Evolutionary conservation across 2,113 vertebrate genomes (phyloP).

Genomic region (Ameiurus melas): DNA sequence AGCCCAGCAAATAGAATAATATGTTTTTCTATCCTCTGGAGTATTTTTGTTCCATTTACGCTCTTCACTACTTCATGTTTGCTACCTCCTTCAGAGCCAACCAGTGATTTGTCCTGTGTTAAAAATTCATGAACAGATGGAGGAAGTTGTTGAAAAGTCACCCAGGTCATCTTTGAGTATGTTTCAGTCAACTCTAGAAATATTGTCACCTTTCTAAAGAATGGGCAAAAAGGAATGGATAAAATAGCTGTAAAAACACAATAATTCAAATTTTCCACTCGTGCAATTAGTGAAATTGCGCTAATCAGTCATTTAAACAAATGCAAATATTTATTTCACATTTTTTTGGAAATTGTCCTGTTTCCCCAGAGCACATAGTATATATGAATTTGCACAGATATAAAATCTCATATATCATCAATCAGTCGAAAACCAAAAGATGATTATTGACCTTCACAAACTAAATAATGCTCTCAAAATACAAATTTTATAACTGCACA

Average conservation of each 20-base stretch:
- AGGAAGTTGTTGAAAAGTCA: background rate
- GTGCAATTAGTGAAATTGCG: background rate
- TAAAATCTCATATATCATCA: background rate
- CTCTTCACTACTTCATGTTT: background rate
- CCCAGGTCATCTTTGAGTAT: background rate
- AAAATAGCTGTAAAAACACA: background rate
- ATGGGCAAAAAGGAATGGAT: background rate
- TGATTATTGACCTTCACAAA: background rate
- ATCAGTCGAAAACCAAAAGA: background rate
- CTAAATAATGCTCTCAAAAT: background rate
- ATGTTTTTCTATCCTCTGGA: background rate
- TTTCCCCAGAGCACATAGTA: background rate
- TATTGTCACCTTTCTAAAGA: background rate
- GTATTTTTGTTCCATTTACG: conserved; percentile 23
- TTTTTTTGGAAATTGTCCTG: background rate
- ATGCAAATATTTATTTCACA: background rate
- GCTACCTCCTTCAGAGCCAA: background rate
- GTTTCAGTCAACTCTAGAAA: background rate
- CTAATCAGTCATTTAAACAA: background rate
- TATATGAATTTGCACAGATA: background rate
- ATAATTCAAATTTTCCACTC: background rate
- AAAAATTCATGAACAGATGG: conserved; percentile 15
- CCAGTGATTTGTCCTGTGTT: conserved; percentile 6
- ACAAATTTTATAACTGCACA: background rate
- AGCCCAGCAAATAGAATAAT: conserved; percentile 23